Conservation (phyloP, 64 coral and sea anemone genomes). For the Montipora cactus region DNA sequence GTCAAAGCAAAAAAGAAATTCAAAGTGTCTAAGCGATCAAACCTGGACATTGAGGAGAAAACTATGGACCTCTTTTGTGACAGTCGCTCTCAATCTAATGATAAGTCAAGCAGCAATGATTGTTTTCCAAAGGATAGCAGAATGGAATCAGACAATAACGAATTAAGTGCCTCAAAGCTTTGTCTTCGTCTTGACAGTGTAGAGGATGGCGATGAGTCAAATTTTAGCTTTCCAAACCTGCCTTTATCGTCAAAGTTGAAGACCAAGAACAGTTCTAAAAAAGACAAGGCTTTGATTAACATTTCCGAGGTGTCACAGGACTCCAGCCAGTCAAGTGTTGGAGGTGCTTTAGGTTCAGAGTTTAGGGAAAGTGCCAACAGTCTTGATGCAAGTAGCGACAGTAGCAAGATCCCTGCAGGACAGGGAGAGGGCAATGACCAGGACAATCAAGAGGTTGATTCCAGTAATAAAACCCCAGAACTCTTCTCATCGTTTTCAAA, state of each 20-base stretch:
- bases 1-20: constrained; percentile 3
- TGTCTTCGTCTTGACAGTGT: constrained; percentile 69
- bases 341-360: constrained; percentile 44
- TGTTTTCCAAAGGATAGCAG: neutral
- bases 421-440: constrained; percentile 42
- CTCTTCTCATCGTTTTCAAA: constrained; percentile 71
- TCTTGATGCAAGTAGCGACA: constrained; percentile 87
- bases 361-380: constrained; percentile 28
- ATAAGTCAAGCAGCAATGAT: neutral
- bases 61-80: constrained; percentile 49
- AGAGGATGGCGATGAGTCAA: constrained; percentile 58
- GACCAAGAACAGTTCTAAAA: neutral
- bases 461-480: constrained; percentile 70
- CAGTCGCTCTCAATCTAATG: constrained; percentile 13
- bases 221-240: constrained; percentile 32
- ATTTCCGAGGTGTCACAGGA: constrained; percentile 63
- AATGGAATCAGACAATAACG: neutral
- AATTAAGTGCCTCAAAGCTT: constrained; percentile 3
- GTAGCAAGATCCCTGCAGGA: constrained; percentile 77
- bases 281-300: neutral
- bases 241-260: neutral
- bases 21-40: neutral
- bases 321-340: constrained; percentile 75
- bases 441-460: constrained; percentile 31
- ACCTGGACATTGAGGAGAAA: constrained; percentile 7